Base-by-base conservation (phyloP, 1,140 invertebrate genomes). In the Eueides isabella region DNA sequence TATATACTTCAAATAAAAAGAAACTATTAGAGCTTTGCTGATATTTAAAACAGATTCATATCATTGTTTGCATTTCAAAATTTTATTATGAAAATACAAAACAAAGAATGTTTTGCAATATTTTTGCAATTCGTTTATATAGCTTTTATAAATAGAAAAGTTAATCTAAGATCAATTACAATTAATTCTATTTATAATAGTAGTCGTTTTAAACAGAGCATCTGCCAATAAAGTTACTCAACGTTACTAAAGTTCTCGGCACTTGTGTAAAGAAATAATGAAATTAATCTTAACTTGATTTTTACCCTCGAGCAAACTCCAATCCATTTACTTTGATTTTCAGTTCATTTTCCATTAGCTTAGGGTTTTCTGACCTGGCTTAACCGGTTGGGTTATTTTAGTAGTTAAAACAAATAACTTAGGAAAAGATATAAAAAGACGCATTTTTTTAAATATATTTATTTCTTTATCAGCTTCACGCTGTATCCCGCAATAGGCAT, bases 251-350 rank as follows among this genome's bases (percentile, higher is more conserved):
- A 55, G 19, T 55, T 26, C 48, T 11, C 23, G 48, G 48, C 48
- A 11, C 9, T 38, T 55, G 23, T 55, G 23, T 55, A 55, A 55
- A 26, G 23, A 26, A 23, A 55, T 55, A 55, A 55, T 26, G 9
- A 55, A 26, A 55, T 55, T 55, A 55, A 9, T 55, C 16, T 12
- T 55, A 55, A 67, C 29, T 72, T 61, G 29, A 72, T 29, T 29
- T 35, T 38, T 66, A 44, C 65, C 44, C 55, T 64, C 66, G 3
- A 16, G 5, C 41, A 61, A 64, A 31, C 30, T 66, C 26, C 29
- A 30, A 35, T 66, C 30, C 30, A 68, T 67, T 72, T 76, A 67
- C 30, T 61, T 71, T 64, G 63, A 75, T 65, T 70, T 55, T 67
- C 55, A 41, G 64, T 44, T 33, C 48, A 64, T 70, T 55, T 63